Evolutionary conservation across 2,113 vertebrate genomes (phyloP).

Genomic region (Mirza zaza): DNA sequence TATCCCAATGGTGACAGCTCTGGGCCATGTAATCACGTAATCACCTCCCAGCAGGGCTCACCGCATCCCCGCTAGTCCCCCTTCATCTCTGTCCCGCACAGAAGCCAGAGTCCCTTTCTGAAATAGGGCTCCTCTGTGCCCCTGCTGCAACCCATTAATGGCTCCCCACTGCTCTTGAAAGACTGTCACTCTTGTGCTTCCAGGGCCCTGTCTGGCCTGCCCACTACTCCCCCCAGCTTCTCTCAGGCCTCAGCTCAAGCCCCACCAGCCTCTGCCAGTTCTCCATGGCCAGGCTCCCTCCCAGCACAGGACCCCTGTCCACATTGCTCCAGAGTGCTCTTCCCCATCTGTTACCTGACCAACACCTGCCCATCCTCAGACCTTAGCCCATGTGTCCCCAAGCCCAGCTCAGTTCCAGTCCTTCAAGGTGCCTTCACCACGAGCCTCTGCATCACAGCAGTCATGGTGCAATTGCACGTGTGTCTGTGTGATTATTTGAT

Average conservation of each 20-base stretch:
- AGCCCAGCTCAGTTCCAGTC: not conserved
- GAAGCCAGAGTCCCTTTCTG: not conserved
- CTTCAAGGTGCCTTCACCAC: not conserved
- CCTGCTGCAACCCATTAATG: not conserved
- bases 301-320: not conserved
- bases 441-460: not conserved
- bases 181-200: not conserved
- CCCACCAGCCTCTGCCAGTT: no score
- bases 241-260: not conserved
- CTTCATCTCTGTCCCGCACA: not conserved
- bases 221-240: not conserved
- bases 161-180: not conserved
- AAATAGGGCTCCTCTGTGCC: not conserved
- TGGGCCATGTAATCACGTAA: not conserved
- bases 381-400: not conserved
- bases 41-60: not conserved
- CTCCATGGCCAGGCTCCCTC: not conserved
- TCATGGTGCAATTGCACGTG: not conserved
- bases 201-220: not conserved
- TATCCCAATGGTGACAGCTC: not conserved
- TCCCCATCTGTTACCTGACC: not conserved
- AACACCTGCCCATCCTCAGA: not conserved
- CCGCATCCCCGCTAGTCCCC: rapidly evolving
- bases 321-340: not conserved
- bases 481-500: not conserved